Evolutionary conservation across 2,888 invertebrate species (phyloP), one percentile per base, ranked within the genome.

Genomic region (Cheilosia variabilis): DNA sequence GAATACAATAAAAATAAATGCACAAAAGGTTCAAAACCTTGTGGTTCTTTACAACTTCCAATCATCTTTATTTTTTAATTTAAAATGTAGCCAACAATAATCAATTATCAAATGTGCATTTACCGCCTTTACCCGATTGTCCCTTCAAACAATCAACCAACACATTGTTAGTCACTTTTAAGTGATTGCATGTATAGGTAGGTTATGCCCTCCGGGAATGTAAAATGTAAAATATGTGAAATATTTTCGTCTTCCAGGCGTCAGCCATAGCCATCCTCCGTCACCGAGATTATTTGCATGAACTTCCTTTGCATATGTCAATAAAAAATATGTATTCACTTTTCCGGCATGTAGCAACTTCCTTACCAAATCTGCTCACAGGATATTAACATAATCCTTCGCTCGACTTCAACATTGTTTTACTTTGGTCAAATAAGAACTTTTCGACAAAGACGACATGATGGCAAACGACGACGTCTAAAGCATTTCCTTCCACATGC

Each of bases 351-450:
- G 27, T 53, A 37, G 37, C 37, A 37, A 22, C 66, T 31, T 53
- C n/a, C 75, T 37, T 66, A 24, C 43, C 50, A 75, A 52, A 72
- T 75, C 50, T 75, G 63, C 65, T 47, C 52, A 45, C 43, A 53
- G 69, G 78, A 84, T 80, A 79, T 84, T 80, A 84, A 37, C 80
- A 80, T 76, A 84, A 80, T 76, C 80, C 53, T 75, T 69, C 37
- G 65, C 53, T 43, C 53, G 58, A 65, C 79, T 65, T 34, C 58
- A 65, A 75, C 69, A 75, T 65, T 80, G 80, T 71, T 55, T 69
- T 53, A 57, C 58, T 76, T 80, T 60, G 58, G 79, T 76, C 69
- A 84, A 84, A 84, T 71, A 75, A 73, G 73, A 77, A 43, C 27
- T 31, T 43, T 47, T 15, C 45, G 41, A 7, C 17, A 13, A 58